Percentiles rank a stretch among this genome's conserved stretches.
phyloP scores from a whole-genome alignment of 2,888 invertebrate genomes.

The Zeuzera pyrina region DNA sequence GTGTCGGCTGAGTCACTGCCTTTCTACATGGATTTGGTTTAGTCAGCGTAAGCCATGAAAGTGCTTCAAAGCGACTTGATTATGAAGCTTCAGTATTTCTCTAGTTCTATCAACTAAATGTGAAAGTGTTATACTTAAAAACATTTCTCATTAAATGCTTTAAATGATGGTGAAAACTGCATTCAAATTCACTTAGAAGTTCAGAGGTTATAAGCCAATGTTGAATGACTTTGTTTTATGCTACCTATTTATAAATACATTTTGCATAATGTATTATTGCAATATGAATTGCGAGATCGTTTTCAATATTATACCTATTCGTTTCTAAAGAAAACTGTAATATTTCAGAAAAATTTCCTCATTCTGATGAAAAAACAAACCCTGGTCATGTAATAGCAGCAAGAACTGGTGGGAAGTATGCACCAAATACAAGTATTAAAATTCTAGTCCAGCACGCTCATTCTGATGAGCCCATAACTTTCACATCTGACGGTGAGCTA shows the following conservation, averaged over 20 bases:
- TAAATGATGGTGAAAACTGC: no score
- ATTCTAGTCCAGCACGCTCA: slow-evolving; percentile 81
- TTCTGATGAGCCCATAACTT: slow-evolving; percentile 80
- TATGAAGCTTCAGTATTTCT: no score
- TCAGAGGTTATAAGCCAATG: no score
- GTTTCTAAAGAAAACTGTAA: no score
- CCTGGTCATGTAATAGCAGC: slow-evolving; percentile 92
- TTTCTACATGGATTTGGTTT: no score
- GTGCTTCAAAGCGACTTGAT: no score
- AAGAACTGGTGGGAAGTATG: slow-evolving; percentile 85
- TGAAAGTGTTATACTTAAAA: no score
- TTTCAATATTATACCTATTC: neutral
- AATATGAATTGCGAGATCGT: neutral
- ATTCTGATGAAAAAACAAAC: slow-evolving; percentile 85
- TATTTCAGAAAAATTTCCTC: slow-evolving; percentile 79
- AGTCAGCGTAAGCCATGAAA: no score
- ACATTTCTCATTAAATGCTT: no score
- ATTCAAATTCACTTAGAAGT: no score
- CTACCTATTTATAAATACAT: neutral
- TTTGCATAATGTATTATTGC: neutral
- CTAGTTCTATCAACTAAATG: no score
- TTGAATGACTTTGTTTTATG: neutral
- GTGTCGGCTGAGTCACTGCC: no score
- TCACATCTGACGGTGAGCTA: slow-evolving; percentile 91
- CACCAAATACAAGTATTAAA: slow-evolving; percentile 88